These are phyloP conservation scores for Cotesia typhae DNA, from an alignment of 1,140 invertebrate species.

Conservation along the genomic window DNA sequence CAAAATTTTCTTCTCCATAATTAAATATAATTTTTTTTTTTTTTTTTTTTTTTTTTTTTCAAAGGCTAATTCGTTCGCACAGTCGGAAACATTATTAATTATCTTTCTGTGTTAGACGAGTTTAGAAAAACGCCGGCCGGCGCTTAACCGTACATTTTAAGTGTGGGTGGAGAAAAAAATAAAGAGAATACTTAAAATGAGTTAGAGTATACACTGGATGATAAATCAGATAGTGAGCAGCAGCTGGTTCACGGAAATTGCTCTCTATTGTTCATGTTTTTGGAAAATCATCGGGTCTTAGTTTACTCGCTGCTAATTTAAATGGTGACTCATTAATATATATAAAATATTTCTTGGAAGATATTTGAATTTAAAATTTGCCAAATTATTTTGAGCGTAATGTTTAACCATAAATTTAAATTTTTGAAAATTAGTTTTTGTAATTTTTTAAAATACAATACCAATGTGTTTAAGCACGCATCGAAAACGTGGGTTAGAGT, in stretches of 20 bases:
- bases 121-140: neutral
- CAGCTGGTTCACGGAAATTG: constrained; percentile 60
- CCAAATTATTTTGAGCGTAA: too few relatives aligned
- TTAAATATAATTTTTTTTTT: too few relatives aligned
- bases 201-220: constrained; percentile 40
- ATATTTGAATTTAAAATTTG: neutral
- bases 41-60: too few relatives aligned
- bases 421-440: neutral
- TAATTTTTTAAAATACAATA: constrained; percentile 11
- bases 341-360: neutral
- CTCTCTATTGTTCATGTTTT: constrained; percentile 56
- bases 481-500: constrained; percentile 42
- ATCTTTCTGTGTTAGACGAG: neutral
- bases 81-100: constrained; percentile 2
- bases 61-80: too few relatives aligned
- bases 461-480: constrained; percentile 39
- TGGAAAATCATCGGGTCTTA: constrained; percentile 60
- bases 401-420: too few relatives aligned
- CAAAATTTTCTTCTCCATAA: too few relatives aligned
- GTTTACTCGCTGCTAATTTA: constrained; percentile 59
- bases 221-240: constrained; percentile 62
- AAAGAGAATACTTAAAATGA: constrained; percentile 22
- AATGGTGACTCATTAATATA: constrained; percentile 27
- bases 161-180: constrained; percentile 36
- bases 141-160: neutral